Percentiles rank a stretch among this genome's conserved stretches.
These are phyloP conservation scores for Epinephelus fuscoguttatus DNA, from an alignment of 2,113 vertebrate species.

Conservation along the genomic window DNA sequence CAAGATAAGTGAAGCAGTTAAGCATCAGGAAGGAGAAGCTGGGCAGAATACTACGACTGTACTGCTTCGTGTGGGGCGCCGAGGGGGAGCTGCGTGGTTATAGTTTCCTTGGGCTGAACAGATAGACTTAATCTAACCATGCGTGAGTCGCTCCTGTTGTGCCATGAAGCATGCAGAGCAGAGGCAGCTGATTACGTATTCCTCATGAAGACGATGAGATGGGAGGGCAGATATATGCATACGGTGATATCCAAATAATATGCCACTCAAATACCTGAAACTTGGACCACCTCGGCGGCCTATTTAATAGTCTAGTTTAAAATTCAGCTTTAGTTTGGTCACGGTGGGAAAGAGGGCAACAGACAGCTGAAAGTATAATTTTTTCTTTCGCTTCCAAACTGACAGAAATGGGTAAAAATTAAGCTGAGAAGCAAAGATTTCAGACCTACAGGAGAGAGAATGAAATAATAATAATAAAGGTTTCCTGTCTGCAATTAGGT, in stretches of 20 bases:
- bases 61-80: not conserved
- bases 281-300: slow-evolving; percentile 23
- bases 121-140: slow-evolving; percentile 52
- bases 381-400: slow-evolving; percentile 6
- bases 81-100: slow-evolving; percentile 34
- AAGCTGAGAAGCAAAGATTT: slow-evolving; percentile 23
- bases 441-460: slow-evolving; percentile 19
- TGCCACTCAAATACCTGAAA: slow-evolving; percentile 54
- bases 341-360: not conserved
- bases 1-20: slow-evolving; percentile 13
- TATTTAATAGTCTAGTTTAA: slow-evolving; percentile 52
- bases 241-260: slow-evolving; percentile 57
- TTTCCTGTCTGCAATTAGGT: slow-evolving; percentile 54
- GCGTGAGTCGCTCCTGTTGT: slow-evolving; percentile 32
- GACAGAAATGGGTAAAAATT: slow-evolving; percentile 14
- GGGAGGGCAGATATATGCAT: slow-evolving; percentile 40
- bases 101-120: slow-evolving; percentile 50
- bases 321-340: slow-evolving; percentile 33
- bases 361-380: slow-evolving; percentile 36
- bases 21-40: slow-evolving; percentile 4
- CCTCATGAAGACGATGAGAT: slow-evolving; percentile 53
- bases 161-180: slow-evolving; percentile 48
- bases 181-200: slow-evolving; percentile 49
- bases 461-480: slow-evolving; percentile 16
- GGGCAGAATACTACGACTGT: not conserved